Base-by-base conservation (phyloP, 2,797 vertebrate species). In the Protonibea diacanthus region DNA sequence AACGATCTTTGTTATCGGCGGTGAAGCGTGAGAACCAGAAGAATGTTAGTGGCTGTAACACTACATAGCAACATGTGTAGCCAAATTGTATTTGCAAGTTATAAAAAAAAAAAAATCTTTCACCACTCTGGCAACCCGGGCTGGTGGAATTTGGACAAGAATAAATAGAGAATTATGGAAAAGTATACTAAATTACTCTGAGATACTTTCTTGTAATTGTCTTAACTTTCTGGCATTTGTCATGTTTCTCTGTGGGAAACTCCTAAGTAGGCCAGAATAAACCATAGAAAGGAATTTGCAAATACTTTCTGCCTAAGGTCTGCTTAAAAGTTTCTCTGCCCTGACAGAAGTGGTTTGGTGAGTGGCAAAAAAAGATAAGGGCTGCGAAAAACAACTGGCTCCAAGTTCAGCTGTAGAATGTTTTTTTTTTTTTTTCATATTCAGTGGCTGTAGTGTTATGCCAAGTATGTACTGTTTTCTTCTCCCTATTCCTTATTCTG, bases 381-480 rank as follows among this genome's bases (percentile, higher is more conserved):
- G 83, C 81, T 73, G 71, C 40, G 4, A 71, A 73, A 88, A 80
- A 76, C 59, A 78, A 86, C 72, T 67, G 72, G 67, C 85, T 88
- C 60, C 60, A 78, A 80, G 76, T 89, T 91, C 80, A 86, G 87
- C 86, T 87, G 85, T 87, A 80, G 67, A 83, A 80, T 81, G 76
- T 84, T 78, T 86, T 79, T 3, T 64, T 44, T 62, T 71, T 21
- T 77, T 76, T 73, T 70, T 55, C 7, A 42, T 85, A 40, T 81
- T 73, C 80, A 69, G 63, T 83, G 73, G 82, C 83, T 91, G 82
- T 82, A 88, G 80, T 85, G 66, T 86, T 82, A 82, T 81, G 69
- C 80, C 84, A 87, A 87, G 74, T 92, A 83, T 91, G 89, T 89
- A 78, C 76, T 85, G 66, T 89, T 86, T 86, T 68, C 68, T 55